These are phyloP conservation scores for Chironomus tepperi DNA, from an alignment of 1,140 invertebrate genomes.

Conservation along the genomic window DNA sequence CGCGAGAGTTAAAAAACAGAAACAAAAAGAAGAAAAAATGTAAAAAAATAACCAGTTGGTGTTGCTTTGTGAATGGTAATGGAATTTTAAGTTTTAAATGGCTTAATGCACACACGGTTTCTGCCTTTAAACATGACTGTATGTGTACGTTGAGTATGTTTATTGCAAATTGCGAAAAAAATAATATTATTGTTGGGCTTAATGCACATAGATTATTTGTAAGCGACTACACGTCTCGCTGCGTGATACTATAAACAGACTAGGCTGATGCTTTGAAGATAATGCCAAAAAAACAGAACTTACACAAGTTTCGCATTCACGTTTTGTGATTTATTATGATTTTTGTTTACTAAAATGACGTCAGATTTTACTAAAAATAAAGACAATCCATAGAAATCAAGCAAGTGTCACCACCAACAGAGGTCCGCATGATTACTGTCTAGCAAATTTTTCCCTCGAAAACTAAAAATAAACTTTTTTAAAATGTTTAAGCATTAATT, in stretches of 20 bases:
- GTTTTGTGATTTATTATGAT: constrained; percentile 9
- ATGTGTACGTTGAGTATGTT: neutral
- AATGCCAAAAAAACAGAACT: neutral
- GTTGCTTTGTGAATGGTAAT: constrained; percentile 6
- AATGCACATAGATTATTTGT: constrained; percentile 7
- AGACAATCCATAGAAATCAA: neutral
- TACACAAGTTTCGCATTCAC: neutral
- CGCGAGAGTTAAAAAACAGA: neutral
- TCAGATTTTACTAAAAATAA: neutral
- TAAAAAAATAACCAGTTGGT: neutral
- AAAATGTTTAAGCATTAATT: neutral
- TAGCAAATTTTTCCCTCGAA: neutral
- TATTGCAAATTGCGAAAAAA: neutral
- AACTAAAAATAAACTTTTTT: neutral
- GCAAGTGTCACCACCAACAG: neutral
- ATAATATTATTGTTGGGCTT: neutral
- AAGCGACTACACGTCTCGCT: constrained; percentile 3
- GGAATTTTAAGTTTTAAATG: neutral
- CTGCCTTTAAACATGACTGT: neutral
- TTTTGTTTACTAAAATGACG: neutral
- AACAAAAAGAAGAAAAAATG: neutral
- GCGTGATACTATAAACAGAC: neutral
- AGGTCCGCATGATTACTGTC: neutral
- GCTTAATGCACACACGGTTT: neutral
- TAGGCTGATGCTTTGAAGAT: neutral